Evolutionary conservation across 2,888 invertebrate species (phyloP), one percentile per base, ranked within the genome.

Genomic region (Drosophila silvestris): DNA sequence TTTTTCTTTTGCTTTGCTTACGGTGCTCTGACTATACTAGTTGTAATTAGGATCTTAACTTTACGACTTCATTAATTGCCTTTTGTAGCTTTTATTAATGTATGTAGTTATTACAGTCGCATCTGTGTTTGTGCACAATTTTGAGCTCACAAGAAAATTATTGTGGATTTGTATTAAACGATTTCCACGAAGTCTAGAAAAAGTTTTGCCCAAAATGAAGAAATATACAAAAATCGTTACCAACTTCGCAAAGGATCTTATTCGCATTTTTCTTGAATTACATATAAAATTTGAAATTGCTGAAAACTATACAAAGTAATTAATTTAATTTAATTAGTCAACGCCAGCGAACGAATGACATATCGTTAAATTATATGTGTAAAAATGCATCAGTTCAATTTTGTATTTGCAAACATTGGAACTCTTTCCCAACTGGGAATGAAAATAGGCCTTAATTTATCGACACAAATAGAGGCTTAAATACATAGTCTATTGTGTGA

Each of bases 21-120:
- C 16, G 30, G 7, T 63, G 6, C 6, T 32, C 51, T 16, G 28
- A 12, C n/a, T 32, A 26, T 19, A 16, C 51, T 52, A 19, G 26
- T 61, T 73, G 81, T 81, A 81, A 85, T 85, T 83, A 81, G 66
- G 62, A 72, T 66, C 70, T 86, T 73, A 74, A 66, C 72, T 89
- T 89, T 74, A 84, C 77, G 82, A 85, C 77, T 82, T 80, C 65
- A 86, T 86, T 79, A 79, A 72, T 66, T 70, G 70, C 64, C 53
- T 74, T 75, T 87, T 63, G 37, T 33, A 33, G 71, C 37, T 59
- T 57, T 56, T 39, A 57, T 57, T 41, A 30, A 56, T 50, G 39
- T 57, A 47, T 3, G 53, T 61, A 68, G 64, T 78, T 73, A 73
- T 78, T 62, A 9, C 7, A 47, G 47, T 26, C 22, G 16, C 47